Evolutionary conservation across 64 coral and sea anemone genomes (phyloP).

Genomic region (Montipora sp.): DNA sequence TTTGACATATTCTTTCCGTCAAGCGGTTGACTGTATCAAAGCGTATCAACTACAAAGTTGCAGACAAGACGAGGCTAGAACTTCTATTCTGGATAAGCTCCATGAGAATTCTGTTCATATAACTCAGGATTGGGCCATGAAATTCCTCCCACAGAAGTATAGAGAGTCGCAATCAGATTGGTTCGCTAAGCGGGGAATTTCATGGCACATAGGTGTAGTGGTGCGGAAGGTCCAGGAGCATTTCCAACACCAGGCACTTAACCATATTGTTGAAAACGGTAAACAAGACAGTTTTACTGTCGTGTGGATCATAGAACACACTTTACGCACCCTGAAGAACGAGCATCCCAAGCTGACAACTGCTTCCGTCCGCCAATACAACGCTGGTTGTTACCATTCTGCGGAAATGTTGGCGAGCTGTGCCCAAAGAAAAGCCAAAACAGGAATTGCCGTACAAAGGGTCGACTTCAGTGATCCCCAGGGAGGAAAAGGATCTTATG

Average conservation of each 20-base stretch:
- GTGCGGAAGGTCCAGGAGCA: too few species aligned
- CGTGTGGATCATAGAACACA: neutral
- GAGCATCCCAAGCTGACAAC: constrained; percentile 23
- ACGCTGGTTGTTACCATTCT: constrained; percentile 39
- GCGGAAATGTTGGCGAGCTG: neutral
- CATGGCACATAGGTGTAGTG: too few species aligned
- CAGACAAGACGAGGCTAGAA: neutral
- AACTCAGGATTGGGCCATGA: neutral
- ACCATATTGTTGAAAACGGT: too few species aligned
- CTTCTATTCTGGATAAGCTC: neutral
- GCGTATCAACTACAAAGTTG: neutral
- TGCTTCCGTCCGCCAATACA: neutral
- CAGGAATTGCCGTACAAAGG: constrained; percentile 2
- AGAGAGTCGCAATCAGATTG: too few species aligned
- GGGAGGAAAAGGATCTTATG: neutral
- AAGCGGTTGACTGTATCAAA: neutral
- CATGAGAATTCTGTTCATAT: neutral
- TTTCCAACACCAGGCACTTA: too few species aligned
- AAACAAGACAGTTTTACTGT: too few species aligned
- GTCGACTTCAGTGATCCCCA: constrained; percentile 19
- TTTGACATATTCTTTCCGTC: neutral
- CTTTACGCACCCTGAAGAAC: neutral
- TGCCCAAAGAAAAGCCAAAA: neutral
- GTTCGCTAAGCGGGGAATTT: too few species aligned
- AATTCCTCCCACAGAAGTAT: too few species aligned